These are phyloP conservation scores for Omphaloscelis lunosa DNA, from an alignment of 2,888 invertebrate species.

Conservation along the genomic window DNA sequence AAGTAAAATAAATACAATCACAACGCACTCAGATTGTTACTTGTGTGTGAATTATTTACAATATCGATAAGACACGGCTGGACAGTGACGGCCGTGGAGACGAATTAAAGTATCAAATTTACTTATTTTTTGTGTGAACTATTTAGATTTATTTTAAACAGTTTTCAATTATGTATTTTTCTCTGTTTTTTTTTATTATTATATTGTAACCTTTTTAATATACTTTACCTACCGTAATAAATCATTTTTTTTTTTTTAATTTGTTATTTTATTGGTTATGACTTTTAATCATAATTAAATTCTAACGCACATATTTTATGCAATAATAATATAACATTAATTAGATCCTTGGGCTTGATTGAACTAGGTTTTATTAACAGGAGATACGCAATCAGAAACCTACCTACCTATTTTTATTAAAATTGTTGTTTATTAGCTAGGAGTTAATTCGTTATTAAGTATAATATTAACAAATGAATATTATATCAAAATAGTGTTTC, in stretches of 20 bases:
- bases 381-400: neutral
- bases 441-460: too few species aligned
- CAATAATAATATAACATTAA: neutral
- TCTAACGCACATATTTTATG: neutral
- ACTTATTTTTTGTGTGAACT: neutral
- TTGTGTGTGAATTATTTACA: slow-evolving; percentile 45
- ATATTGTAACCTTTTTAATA: neutral
- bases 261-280: neutral
- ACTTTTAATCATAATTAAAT: slow-evolving; percentile 7
- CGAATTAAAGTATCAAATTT: neutral
- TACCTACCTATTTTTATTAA: slow-evolving; percentile 2
- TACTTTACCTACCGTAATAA: neutral
- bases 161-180: neutral
- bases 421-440: neutral
- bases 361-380: neutral
- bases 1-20: slow-evolving; percentile 39
- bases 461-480: neutral
- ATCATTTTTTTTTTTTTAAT: too few species aligned
- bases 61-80: slow-evolving; percentile 53
- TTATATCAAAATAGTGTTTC: neutral
- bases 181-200: neutral
- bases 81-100: slow-evolving; percentile 46
- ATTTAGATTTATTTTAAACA: neutral
- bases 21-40: slow-evolving; percentile 19
- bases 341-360: slow-evolving; percentile 20